Conservation (phyloP, 1,140 invertebrate species). For the Drosophila lini region DNA sequence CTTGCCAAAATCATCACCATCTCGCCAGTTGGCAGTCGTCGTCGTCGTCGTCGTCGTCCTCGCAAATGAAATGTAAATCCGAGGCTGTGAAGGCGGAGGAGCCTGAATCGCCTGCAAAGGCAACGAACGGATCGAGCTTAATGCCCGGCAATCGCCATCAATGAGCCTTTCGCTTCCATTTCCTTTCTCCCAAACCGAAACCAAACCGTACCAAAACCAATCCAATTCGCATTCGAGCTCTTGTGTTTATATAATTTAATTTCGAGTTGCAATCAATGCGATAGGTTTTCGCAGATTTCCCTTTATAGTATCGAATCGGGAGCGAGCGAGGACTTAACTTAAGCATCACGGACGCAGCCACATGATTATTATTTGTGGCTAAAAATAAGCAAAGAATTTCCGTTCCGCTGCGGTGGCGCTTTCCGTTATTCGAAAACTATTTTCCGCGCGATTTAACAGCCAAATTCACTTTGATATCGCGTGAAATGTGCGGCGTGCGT, state of each 20-base stretch:
- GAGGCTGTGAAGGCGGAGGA: conserved; percentile 32
- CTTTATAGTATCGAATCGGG: conserved; percentile 8
- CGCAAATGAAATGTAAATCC: conserved; percentile 81
- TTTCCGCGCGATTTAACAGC: conserved; percentile 74
- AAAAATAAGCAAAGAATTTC: conserved; percentile 60
- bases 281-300: conserved; percentile 65
- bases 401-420: conserved; percentile 28
- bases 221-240: conserved; percentile 44
- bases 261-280: conserved; percentile 74
- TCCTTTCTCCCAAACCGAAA: not conserved
- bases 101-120: conserved; percentile 27
- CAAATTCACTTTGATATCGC: conserved; percentile 74
- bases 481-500: conserved; percentile 37
- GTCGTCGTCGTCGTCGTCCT: conserved; percentile 18
- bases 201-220: conserved; percentile 2
- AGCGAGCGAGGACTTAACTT: conserved; percentile 25
- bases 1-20: conserved; percentile 73
- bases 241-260: conserved; percentile 81
- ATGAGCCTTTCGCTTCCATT: conserved; percentile 38
- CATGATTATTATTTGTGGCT: conserved; percentile 60
- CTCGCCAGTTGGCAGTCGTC: conserved; percentile 14
- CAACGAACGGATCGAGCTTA: conserved; percentile 54
- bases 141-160: conserved; percentile 72
- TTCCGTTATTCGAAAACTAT: conserved; percentile 62
- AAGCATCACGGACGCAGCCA: conserved; percentile 46